Conservation (phyloP, 2,113 vertebrate genomes). For the Trichechus manatus region DNA sequence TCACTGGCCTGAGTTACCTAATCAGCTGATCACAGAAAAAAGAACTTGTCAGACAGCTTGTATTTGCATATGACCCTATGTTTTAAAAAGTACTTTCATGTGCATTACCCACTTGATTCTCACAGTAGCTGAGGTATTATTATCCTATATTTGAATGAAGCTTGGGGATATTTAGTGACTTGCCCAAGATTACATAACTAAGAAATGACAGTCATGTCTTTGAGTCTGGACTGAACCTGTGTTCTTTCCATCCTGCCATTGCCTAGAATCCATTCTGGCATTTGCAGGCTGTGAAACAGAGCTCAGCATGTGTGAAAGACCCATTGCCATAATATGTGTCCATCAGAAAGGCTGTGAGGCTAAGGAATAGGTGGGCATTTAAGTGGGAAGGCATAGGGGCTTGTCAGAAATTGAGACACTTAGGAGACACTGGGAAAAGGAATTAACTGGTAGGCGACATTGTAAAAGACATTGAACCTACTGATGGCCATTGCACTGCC, state of each 20-base stretch:
- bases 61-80: neutral
- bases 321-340: neutral
- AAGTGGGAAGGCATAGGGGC: neutral
- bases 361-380: neutral
- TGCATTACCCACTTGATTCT: neutral
- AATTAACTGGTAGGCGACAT: neutral
- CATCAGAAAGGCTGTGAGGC: neutral
- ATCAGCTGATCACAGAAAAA: constrained; percentile 37
- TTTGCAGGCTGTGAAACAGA: constrained; percentile 43
- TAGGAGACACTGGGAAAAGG: neutral
- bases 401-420: neutral
- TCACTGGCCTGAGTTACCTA: neutral
- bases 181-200: constrained; percentile 22
- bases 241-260: constrained; percentile 41
- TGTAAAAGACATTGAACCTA: neutral
- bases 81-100: neutral
- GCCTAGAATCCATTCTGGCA: constrained; percentile 57
- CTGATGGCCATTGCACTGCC: neutral
- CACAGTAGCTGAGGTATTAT: neutral
- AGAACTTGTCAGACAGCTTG: constrained; percentile 19
- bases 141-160: neutral
- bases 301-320: constrained; percentile 40
- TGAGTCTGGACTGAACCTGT: constrained; percentile 13
- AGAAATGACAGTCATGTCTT: constrained; percentile 32
- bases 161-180: neutral